Evolutionary conservation across 2,888 invertebrate genomes (phyloP).

Genomic region (Linnaemya tessellans): DNA sequence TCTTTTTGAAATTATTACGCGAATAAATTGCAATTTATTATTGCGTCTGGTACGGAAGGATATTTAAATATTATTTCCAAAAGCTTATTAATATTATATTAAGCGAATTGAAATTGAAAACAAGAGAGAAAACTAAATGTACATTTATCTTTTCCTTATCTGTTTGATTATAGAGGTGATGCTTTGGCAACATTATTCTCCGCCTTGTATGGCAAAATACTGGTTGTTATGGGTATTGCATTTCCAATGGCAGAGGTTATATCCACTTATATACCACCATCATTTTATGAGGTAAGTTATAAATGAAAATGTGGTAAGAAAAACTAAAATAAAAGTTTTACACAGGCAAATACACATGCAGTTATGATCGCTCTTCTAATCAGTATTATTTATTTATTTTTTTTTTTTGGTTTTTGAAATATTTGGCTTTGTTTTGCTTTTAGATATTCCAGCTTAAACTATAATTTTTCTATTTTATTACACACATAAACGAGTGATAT

Average conservation of each 20-base stretch:
- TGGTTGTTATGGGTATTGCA: slow-evolving; percentile 97
- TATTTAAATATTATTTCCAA: slow-evolving; percentile 46
- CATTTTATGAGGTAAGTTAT: slow-evolving; percentile 92
- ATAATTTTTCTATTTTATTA: slow-evolving; percentile 6
- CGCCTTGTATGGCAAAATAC: slow-evolving; percentile 95
- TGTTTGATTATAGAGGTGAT: slow-evolving; percentile 86
- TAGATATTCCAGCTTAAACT: neutral
- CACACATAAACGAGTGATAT: neutral
- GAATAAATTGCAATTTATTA: slow-evolving; percentile 11
- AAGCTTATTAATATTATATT: slow-evolving; percentile 54
- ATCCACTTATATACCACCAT: slow-evolving; percentile 96
- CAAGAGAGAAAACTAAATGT: neutral
- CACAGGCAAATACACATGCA: neutral
- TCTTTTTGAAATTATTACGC: neutral
- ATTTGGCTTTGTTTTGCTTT: slow-evolving; percentile 26
- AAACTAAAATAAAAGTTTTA: neutral
- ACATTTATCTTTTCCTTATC: slow-evolving; percentile 37
- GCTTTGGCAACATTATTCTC: slow-evolving; percentile 95
- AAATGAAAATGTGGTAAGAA: neutral
- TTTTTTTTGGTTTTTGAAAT: neutral
- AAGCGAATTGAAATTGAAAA: slow-evolving; percentile 9
- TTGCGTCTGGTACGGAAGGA: slow-evolving; percentile 45
- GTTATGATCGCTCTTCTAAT: neutral
- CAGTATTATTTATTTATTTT: too few relatives aligned
- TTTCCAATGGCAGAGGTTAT: slow-evolving; percentile 98